Evolutionary conservation across 2,113 vertebrate genomes (phyloP).

Genomic region (Apeltes quadracus): DNA sequence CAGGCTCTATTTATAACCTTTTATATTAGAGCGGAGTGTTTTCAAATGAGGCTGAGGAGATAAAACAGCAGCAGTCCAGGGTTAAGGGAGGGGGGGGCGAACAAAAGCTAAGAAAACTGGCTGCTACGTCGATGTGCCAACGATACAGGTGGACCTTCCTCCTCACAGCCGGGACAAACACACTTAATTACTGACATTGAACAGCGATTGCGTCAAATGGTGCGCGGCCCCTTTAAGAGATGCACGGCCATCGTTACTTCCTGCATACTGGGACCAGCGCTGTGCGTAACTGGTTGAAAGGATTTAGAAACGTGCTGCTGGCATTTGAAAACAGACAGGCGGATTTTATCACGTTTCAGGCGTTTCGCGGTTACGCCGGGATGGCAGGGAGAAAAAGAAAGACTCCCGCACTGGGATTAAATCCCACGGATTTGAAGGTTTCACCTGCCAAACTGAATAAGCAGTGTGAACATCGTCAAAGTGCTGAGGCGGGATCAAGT

Average conservation of each 20-base stretch:
- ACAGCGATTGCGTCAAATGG: background rate
- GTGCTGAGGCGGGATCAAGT: slow-evolving; percentile 70
- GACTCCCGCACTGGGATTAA: background rate
- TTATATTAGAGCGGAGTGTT: slow-evolving; percentile 50
- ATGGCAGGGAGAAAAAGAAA: slow-evolving; percentile 77
- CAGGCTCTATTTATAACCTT: slow-evolving; percentile 65
- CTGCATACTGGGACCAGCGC: slow-evolving; percentile 9
- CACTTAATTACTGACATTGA: slow-evolving; percentile 1
- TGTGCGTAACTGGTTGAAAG: background rate
- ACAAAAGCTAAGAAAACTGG: background rate
- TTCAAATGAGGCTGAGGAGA: slow-evolving; percentile 61
- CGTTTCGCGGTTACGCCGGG: slow-evolving; percentile 37
- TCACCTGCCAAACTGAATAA: background rate
- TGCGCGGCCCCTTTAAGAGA: slow-evolving; percentile 69
- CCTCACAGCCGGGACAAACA: background rate
- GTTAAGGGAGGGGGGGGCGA: background rate
- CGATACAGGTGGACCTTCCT: background rate
- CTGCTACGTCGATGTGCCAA: background rate
- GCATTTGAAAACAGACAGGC: background rate
- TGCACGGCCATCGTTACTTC: slow-evolving; percentile 45
- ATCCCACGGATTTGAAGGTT: background rate
- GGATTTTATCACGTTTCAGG: no score
- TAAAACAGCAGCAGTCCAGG: slow-evolving; percentile 43
- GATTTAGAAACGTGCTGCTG: background rate
- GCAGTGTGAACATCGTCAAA: background rate